Evolutionary conservation across 2,888 invertebrate genomes (phyloP).

Genomic region (Biston betularia): DNA sequence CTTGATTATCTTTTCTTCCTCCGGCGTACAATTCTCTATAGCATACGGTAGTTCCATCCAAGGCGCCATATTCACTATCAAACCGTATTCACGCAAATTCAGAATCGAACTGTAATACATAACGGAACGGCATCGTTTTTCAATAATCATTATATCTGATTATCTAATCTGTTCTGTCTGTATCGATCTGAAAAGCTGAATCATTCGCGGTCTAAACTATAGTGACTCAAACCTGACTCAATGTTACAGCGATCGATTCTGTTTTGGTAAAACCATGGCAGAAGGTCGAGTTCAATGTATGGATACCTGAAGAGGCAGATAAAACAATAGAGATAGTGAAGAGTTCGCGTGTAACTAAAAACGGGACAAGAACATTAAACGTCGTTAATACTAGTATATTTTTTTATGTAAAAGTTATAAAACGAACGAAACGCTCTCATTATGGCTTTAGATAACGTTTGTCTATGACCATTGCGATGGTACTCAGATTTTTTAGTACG

Average conservation of each 20-base stretch:
- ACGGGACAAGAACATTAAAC: too few relatives aligned
- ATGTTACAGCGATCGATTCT: neutral
- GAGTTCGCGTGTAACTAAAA: neutral
- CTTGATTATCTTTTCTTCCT: slow-evolving; percentile 73
- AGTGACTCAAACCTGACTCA: slow-evolving; percentile 24
- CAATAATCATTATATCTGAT: slow-evolving; percentile 52
- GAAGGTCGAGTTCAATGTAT: neutral
- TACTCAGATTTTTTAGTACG: too few relatives aligned
- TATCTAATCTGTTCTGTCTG: slow-evolving; percentile 61
- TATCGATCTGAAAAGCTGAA: slow-evolving; percentile 55
- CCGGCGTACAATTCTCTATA: slow-evolving; percentile 65
- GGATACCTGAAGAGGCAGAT: neutral
- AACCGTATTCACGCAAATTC: slow-evolving; percentile 34
- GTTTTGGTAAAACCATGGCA: neutral
- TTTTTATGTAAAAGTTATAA: too few relatives aligned
- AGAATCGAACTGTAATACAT: slow-evolving; percentile 50
- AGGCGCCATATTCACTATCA: slow-evolving; percentile 63
- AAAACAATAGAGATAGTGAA: neutral
- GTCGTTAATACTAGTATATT: too few relatives aligned
- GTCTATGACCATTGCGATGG: too few relatives aligned
- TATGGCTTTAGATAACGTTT: too few relatives aligned
- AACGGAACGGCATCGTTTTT: slow-evolving; percentile 51
- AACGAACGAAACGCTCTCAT: too few relatives aligned
- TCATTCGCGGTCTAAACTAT: slow-evolving; percentile 16
- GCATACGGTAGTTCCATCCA: slow-evolving; percentile 70